Conservation (phyloP, 2,113 vertebrate genomes). For the Corythaixoides concolor region DNA sequence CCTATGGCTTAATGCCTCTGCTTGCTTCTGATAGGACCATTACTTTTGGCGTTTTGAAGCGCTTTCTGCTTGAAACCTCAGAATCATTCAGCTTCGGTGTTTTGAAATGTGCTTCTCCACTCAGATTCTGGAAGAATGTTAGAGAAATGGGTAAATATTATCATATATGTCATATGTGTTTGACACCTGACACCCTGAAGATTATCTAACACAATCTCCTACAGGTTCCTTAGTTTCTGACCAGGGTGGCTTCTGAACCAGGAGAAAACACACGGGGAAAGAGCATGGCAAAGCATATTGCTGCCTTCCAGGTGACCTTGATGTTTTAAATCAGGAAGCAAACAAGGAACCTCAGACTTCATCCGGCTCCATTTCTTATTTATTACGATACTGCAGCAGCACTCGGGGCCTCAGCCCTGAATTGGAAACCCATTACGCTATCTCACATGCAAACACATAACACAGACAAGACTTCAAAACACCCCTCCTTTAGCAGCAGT, state of each 20-base stretch:
- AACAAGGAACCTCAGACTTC: neutral
- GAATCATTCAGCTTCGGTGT: neutral
- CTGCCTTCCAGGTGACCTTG: neutral
- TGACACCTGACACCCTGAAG: neutral
- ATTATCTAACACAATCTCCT: neutral
- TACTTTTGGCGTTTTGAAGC: neutral
- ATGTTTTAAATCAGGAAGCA: neutral
- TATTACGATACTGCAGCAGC: neutral
- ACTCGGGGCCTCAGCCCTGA: neutral
- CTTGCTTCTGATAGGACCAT: neutral
- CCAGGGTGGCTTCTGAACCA: rapidly evolving
- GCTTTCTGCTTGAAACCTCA: neutral
- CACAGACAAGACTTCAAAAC: neutral
- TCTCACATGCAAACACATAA: neutral
- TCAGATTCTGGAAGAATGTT: neutral
- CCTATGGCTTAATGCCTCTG: neutral
- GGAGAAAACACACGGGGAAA: neutral
- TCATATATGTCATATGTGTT: rapidly evolving
- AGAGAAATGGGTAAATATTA: neutral
- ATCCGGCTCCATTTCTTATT: neutral
- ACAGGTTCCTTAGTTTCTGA: neutral
- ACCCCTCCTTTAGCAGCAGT: neutral
- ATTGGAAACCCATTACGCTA: neutral
- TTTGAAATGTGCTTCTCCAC: neutral
- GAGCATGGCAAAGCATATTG: rapidly evolving